A percentile compares a stretch with the other conserved stretches of the same genome.
Conservation (phyloP, 1,140 invertebrate genomes). For the Drosophila virilis region DNA sequence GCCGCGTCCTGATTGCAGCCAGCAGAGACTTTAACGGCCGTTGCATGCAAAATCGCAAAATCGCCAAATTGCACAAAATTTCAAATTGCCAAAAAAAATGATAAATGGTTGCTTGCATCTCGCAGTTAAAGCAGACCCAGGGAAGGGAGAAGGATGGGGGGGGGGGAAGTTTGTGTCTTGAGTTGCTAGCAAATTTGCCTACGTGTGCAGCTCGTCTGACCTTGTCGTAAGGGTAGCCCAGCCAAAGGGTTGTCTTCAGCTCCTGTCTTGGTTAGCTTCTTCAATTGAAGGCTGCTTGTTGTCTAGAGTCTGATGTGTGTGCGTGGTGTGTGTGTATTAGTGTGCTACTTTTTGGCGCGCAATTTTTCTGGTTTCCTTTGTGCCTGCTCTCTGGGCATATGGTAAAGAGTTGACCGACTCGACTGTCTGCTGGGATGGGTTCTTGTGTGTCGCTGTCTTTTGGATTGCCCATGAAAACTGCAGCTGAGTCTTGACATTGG, state of each 20-base stretch:
- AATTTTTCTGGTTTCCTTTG: conserved; percentile 47
- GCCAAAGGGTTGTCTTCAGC: conserved; percentile 44
- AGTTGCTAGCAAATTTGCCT: conserved; percentile 52
- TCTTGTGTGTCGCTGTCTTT: conserved; percentile 12
- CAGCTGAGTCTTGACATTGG: conserved; percentile 41
- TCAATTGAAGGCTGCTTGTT: conserved; percentile 29
- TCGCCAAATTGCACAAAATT: conserved; percentile 21
- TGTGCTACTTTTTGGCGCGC: conserved; percentile 65
- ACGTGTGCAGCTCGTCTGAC: conserved; percentile 55
- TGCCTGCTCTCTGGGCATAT: conserved; percentile 52
- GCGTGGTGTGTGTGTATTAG: background rate
- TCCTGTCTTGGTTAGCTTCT: conserved; percentile 55
- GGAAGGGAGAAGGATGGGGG: no score
- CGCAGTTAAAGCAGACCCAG: background rate
- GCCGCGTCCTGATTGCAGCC: conserved; percentile 40
- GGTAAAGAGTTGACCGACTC: conserved; percentile 71
- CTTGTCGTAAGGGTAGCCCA: conserved; percentile 52
- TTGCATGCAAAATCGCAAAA: conserved; percentile 75
- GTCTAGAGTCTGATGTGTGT: conserved; percentile 21
- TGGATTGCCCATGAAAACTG: conserved; percentile 20
- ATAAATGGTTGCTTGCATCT: conserved; percentile 72
- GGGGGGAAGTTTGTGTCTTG: conserved; percentile 1
- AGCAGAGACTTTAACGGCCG: conserved; percentile 53
- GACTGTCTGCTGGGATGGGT: conserved; percentile 38
- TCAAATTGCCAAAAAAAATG: conserved; percentile 52